phyloP scores from a whole-genome alignment of 2,888 invertebrate species.

The Cephus sareptanus region DNA sequence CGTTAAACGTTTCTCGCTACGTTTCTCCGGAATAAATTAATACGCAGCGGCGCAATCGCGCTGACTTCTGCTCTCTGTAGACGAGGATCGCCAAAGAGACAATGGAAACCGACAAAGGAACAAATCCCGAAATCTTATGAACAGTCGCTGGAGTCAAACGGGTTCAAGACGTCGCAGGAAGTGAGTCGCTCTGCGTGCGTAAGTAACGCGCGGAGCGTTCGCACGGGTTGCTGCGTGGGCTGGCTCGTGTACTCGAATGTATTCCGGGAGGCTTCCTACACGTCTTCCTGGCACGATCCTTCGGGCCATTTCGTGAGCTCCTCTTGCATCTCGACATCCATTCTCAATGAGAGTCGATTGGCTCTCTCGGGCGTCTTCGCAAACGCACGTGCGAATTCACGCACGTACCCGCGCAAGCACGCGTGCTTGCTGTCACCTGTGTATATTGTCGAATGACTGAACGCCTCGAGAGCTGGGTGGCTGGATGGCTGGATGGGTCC shows the following conservation, averaged over 20 bases:
- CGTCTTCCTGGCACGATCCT: too few species aligned
- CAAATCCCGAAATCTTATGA: too few species aligned
- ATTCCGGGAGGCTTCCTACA: too few species aligned
- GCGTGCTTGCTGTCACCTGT: background rate
- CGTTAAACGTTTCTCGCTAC: slow-evolving; percentile 58
- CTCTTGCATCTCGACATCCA: slow-evolving; percentile 25
- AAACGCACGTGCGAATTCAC: background rate
- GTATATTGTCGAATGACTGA: slow-evolving; percentile 16
- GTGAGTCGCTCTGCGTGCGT: too few species aligned
- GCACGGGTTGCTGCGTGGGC: slow-evolving; percentile 1
- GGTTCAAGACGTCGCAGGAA: too few species aligned
- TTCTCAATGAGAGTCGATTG: background rate
- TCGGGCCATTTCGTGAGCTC: too few species aligned
- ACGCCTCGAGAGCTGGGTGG: slow-evolving; percentile 35
- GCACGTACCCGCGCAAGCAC: slow-evolving; percentile 2
- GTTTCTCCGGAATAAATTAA: slow-evolving; percentile 25
- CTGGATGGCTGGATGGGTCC: too few species aligned
- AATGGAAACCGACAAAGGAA: too few species aligned
- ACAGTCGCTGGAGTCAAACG: too few species aligned
- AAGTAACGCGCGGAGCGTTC: slow-evolving; percentile 13
- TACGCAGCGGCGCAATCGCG: slow-evolving; percentile 6
- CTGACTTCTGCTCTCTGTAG: too few species aligned
- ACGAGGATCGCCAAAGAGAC: too few species aligned
- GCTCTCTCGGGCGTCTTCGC: too few species aligned
- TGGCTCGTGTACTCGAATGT: background rate